Conservation (phyloP, 2,113 vertebrate genomes). For the Antigone vipio region DNA sequence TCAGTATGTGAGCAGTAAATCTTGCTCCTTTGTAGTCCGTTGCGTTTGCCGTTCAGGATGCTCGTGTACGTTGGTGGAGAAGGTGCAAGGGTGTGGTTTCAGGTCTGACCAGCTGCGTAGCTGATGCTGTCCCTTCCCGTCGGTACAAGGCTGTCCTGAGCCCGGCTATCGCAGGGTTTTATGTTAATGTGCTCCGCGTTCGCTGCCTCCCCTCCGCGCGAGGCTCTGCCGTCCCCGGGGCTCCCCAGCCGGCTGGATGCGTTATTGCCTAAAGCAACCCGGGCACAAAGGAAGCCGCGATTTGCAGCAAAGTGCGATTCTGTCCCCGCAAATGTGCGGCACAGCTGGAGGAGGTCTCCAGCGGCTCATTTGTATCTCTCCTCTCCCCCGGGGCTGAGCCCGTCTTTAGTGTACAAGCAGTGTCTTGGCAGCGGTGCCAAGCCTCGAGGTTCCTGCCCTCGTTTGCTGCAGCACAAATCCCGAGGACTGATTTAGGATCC, state of each 20-base stretch:
- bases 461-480: background rate
- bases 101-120: rapidly evolving
- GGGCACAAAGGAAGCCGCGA: background rate
- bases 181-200: background rate
- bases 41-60: rapidly evolving
- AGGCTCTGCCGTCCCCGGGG: background rate
- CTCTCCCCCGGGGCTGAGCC: background rate
- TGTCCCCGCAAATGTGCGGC: background rate
- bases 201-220: rapidly evolving
- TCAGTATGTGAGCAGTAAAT: rapidly evolving
- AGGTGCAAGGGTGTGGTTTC: background rate
- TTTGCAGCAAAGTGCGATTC: background rate
- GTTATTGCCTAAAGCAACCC: background rate
- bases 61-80: background rate
- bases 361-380: background rate
- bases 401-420: background rate
- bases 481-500: background rate
- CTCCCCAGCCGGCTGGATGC: background rate
- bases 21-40: background rate
- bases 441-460: background rate
- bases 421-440: background rate
- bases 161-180: background rate
- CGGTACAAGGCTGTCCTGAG: rapidly evolving
- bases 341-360: background rate
- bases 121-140: rapidly evolving